Percentiles rank a stretch among this genome's conserved stretches.
Conservation (phyloP, 1,140 invertebrate species). For the Heterodera carotae region DNA sequence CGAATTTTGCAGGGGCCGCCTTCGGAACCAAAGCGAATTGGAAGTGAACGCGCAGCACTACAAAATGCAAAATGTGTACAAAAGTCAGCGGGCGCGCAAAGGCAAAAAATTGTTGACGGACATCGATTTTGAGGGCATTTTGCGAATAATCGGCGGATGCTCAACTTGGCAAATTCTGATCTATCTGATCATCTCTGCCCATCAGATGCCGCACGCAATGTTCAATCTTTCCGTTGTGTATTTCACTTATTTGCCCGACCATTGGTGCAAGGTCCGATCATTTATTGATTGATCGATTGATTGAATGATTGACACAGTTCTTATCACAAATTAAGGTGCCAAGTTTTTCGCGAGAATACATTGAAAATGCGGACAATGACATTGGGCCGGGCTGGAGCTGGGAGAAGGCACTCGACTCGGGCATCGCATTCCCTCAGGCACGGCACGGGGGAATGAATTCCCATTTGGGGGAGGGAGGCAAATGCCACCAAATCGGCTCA, state of each 20-base stretch:
- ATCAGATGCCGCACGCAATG: constrained; percentile 55
- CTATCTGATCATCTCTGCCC: constrained; percentile 53
- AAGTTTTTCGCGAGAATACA: constrained; percentile 53
- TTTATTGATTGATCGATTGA: too few relatives aligned
- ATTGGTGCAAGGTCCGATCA: constrained; percentile 64
- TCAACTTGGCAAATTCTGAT: constrained; percentile 53
- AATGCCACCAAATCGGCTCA: too few relatives aligned
- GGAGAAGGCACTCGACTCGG: constrained; percentile 60
- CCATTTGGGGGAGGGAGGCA: too few relatives aligned
- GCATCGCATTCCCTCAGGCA: constrained; percentile 57
- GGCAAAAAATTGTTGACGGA: constrained; percentile 47
- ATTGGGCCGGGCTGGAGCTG: constrained; percentile 53
- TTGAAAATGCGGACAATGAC: constrained; percentile 46
- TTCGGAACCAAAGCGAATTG: constrained; percentile 51
- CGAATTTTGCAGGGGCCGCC: constrained; percentile 27
- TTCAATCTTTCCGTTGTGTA: constrained; percentile 55
- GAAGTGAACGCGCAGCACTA: constrained; percentile 53
- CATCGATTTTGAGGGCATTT: constrained; percentile 59
- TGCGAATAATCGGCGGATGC: constrained; percentile 53
- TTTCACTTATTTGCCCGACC: constrained; percentile 62
- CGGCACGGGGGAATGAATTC: not conserved
- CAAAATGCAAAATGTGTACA: constrained; percentile 51
- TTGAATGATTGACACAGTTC: too few relatives aligned
- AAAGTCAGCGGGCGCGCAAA: constrained; percentile 24
- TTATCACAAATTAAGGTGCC: constrained; percentile 56